A percentile compares a stretch with the other conserved stretches of the same genome.
Conservation (phyloP, 2,888 invertebrate genomes). For the Drosophila neotestacea region DNA sequence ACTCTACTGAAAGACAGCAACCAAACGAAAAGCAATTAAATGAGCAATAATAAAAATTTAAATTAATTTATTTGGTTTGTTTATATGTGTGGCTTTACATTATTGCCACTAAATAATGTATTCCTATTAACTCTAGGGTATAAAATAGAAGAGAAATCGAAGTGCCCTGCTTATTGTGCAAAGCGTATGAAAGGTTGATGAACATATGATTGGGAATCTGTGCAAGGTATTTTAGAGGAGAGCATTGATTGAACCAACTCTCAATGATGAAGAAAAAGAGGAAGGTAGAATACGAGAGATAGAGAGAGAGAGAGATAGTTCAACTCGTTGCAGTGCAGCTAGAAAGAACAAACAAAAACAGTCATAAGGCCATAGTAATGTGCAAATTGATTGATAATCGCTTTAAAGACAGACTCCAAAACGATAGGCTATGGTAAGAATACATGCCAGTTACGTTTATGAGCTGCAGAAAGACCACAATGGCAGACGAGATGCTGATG, state of each 20-base stretch:
- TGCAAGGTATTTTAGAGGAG: neutral
- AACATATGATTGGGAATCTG: neutral
- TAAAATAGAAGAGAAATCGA: too few relatives aligned
- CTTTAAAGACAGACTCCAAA: slow-evolving; percentile 19
- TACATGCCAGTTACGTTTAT: neutral
- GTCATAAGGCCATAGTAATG: slow-evolving; percentile 40
- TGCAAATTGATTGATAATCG: slow-evolving; percentile 69
- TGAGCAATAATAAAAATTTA: too few relatives aligned
- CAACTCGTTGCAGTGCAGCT: neutral
- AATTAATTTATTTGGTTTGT: too few relatives aligned
- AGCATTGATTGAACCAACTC: slow-evolving; percentile 1
- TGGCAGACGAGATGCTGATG: slow-evolving; percentile 6
- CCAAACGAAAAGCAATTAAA: too few relatives aligned
- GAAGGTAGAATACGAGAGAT: neutral
- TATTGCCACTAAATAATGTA: too few relatives aligned
- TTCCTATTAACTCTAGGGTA: neutral
- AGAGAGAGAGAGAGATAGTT: neutral
- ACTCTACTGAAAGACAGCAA: too few relatives aligned
- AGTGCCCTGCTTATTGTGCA: neutral
- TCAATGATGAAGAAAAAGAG: neutral
- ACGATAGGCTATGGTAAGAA: slow-evolving; percentile 15
- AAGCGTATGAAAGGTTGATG: neutral
- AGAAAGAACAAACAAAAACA: slow-evolving; percentile 8
- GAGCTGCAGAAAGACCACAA: neutral
- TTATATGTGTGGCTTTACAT: too few relatives aligned